Conservation (phyloP, 2,888 invertebrate genomes). For the Ctena decussata region DNA sequence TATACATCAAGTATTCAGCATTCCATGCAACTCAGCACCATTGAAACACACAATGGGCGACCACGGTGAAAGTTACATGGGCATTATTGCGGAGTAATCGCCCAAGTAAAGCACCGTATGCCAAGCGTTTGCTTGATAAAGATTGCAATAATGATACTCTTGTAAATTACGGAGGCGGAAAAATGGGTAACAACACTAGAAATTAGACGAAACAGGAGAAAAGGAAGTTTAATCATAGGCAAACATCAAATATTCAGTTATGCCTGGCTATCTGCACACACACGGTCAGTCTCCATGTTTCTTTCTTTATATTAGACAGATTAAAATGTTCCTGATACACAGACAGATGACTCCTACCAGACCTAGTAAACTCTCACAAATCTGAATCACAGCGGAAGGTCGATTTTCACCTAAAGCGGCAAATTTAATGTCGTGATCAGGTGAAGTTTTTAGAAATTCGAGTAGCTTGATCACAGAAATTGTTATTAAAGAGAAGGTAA, state of each 20-base stretch:
- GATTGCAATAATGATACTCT: slow-evolving; percentile 57
- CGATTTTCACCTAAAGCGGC: too few species aligned
- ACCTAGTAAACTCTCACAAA: too few species aligned
- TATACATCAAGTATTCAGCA: slow-evolving; percentile 19
- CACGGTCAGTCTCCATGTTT: too few species aligned
- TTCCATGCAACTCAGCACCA: slow-evolving; percentile 51
- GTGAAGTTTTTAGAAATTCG: slow-evolving; percentile 6
- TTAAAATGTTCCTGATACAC: too few species aligned
- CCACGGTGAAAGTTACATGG: slow-evolving; percentile 37
- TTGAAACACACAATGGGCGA: slow-evolving; percentile 48
- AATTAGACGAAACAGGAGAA: slow-evolving; percentile 1
- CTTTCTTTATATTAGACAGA: too few species aligned
- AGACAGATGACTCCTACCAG: too few species aligned
- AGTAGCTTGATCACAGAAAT: neutral
- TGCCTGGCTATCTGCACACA: too few species aligned
- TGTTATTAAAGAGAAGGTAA: neutral
- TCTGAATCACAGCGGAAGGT: too few species aligned
- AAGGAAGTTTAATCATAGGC: too few species aligned
- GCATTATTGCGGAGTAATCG: slow-evolving; percentile 57
- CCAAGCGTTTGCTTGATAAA: slow-evolving; percentile 9
- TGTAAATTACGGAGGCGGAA: slow-evolving; percentile 56
- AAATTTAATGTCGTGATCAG: neutral
- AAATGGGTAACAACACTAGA: slow-evolving; percentile 41
- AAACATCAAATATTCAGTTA: too few species aligned
- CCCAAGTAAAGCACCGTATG: slow-evolving; percentile 46